Base-by-base conservation (phyloP, 1,140 invertebrate species). In the Ips nitidus region DNA sequence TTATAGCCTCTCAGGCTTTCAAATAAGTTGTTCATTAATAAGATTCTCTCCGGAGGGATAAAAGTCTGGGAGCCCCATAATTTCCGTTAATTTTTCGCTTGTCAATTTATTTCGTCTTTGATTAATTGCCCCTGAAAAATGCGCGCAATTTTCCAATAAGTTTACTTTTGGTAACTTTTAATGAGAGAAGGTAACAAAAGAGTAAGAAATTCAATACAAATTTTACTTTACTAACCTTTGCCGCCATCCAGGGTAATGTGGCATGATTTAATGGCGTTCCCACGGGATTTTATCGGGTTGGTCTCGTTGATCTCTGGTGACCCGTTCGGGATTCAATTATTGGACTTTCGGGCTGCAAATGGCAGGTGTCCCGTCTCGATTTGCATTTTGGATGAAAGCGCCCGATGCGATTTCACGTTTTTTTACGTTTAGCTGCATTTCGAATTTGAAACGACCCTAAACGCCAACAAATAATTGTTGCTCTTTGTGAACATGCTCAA, bases 41-140 rank as follows among this genome's bases (percentile, higher is more conserved):
- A 58, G 56, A 58, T 58, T 58, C 41, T 37, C 41, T 41, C 40
- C 38, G 7, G 50, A 57, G 52, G 40, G 52, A 65, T 56, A 55
- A 39, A 65, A 65, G 38, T 53, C n/a, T 4, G n/a, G 45, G n/a
- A 41, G 50, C 52, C 40, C 42, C 41, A 52, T 47, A 62, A 52
- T 62, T 62, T 62, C 60, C 60, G 60, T 62, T 62, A 62, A 62
- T 62, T 62, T 62, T 62, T 62, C 60, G 60, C 60, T 62, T 50
- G 60, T 62, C 60, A 62, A 62, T 62, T 62, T 43, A 50, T 50
- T 62, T 52, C 60, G 41, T 8, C 60, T 38, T 22, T 58, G 56
- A 58, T 58, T 5, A 58, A 58, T 58, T 58, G 22, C 52, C 22
- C 22, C 4, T 8, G 36, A 53, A 53, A 36, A 47, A n/a, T 47